Base-by-base conservation (phyloP, 2,888 invertebrate species). In the Drosophila longiperda region DNA sequence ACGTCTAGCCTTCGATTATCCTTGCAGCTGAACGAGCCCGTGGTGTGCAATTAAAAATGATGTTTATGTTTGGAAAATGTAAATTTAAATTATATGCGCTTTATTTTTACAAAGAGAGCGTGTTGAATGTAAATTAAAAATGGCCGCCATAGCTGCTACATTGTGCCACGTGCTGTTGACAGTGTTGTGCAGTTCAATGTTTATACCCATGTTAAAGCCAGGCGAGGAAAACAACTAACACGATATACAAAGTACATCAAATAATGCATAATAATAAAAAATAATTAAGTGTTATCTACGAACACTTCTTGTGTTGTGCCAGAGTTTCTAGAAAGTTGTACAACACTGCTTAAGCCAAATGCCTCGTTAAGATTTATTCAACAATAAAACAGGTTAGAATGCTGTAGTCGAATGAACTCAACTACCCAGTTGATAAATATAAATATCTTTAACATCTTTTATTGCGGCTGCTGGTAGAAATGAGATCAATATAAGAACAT, bases 31-130 rank as follows among this genome's bases (percentile, higher is more conserved):
- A 75, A 84, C 67, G 78, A 71, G 73, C 67, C 88, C 83, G 54
- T 61, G 33, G 86, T 65, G 90, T 80, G 69, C 86, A 82, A 87
- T 86, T 87, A 80, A 78, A 89, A 82, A 74, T 89, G 62, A 76
- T 89, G 78, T 78, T 89, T 83, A 83, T 86, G 66, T 73, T 78
- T 75, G 61, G 48, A 55, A 80, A 75, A 80, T 80, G 76, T 70
- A 34, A 80, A 75, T 80, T 75, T 75, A 75, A 80, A 70, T 78
- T 66, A 80, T 64, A 29, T 45, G 29, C 49, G 62, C 49, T 45
- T 36, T 49, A 60, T 58, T 54, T 54, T 61, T 23, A 15, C 15
- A 23, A 26, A 15, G 23, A 48, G 40, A 55, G 33, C 36, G 45
- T 17, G 26, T 42, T 50, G 17, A 34, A 58, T 48, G 42, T 33